phyloP scores from a whole-genome alignment of 2,113 vertebrate species.

The Pterocles orientalis region DNA sequence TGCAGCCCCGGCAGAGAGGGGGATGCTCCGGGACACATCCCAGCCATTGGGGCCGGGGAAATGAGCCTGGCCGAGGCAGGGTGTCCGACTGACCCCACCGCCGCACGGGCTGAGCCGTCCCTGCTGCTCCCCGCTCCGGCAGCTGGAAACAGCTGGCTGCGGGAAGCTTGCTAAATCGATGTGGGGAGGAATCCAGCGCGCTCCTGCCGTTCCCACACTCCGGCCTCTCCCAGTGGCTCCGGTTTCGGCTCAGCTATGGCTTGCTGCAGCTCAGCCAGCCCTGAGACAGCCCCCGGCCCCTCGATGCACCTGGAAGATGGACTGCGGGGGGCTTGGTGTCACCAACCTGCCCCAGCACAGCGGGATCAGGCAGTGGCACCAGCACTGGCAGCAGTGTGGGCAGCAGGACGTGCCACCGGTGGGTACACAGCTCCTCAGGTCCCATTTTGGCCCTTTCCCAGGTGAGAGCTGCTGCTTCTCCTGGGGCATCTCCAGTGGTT shows the following conservation, averaged over 20 bases:
- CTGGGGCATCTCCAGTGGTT: not conserved
- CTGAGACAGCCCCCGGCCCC: rapidly evolving
- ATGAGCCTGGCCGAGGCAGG: not conserved
- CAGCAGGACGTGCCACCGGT: not conserved
- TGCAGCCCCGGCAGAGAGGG: not conserved
- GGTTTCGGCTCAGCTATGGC: not conserved
- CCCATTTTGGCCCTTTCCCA: not conserved
- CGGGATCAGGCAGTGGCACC: not conserved
- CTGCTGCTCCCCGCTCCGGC: not conserved
- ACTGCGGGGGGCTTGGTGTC: rapidly evolving
- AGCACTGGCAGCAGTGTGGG: rapidly evolving
- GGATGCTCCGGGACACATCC: not conserved
- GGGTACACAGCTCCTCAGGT: not conserved
- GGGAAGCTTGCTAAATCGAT: constrained; percentile 24
- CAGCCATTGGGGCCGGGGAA: rapidly evolving
- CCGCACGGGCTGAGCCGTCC: not conserved
- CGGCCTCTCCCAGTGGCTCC: not conserved
- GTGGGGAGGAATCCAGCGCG: not conserved
- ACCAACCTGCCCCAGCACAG: not conserved
- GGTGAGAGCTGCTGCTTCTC: not conserved
- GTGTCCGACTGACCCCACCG: not conserved
- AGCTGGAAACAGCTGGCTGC: constrained; percentile 60
- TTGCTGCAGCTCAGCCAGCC: not conserved
- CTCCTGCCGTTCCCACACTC: constrained; percentile 43
- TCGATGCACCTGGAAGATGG: not conserved